phyloP scores from a whole-genome alignment of 2,888 invertebrate genomes.

The Conus canariensis region DNA sequence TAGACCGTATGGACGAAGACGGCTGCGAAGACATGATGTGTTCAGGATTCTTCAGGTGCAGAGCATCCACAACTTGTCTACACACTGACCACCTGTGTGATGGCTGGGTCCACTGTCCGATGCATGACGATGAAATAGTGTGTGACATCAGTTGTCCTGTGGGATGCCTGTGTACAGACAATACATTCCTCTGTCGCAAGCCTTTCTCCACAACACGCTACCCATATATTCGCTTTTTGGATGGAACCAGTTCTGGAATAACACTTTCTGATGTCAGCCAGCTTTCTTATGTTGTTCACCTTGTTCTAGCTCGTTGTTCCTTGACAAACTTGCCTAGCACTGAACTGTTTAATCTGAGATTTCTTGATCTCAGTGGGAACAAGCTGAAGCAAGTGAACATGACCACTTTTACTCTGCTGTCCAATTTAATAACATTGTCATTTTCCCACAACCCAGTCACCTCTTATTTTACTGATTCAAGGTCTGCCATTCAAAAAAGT shows the following conservation, averaged over 20 bases:
- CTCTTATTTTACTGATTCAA: not conserved
- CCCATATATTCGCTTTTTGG: not conserved
- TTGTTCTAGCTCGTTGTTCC: not conserved
- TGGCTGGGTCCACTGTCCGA: constrained; percentile 9
- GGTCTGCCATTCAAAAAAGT: not conserved
- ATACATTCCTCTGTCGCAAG: not conserved
- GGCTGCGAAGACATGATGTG: not conserved
- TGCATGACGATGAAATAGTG: not conserved
- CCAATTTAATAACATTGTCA: not conserved
- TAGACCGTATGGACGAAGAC: not conserved
- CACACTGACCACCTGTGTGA: constrained; percentile 6
- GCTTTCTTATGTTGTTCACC: not conserved
- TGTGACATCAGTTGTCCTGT: not conserved
- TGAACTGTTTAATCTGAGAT: not conserved
- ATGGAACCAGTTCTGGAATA: not conserved
- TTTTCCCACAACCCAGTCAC: not conserved
- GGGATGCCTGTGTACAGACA: not conserved
- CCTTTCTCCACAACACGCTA: not conserved
- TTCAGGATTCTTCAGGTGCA: constrained; percentile 12
- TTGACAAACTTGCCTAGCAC: not conserved
- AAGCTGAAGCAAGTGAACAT: not conserved
- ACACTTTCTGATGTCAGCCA: not conserved
- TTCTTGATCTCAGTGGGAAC: not conserved
- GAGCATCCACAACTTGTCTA: not conserved
- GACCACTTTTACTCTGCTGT: not conserved